Conservation (phyloP, 2,797 vertebrate species). For the Loriculus beryllinus region DNA sequence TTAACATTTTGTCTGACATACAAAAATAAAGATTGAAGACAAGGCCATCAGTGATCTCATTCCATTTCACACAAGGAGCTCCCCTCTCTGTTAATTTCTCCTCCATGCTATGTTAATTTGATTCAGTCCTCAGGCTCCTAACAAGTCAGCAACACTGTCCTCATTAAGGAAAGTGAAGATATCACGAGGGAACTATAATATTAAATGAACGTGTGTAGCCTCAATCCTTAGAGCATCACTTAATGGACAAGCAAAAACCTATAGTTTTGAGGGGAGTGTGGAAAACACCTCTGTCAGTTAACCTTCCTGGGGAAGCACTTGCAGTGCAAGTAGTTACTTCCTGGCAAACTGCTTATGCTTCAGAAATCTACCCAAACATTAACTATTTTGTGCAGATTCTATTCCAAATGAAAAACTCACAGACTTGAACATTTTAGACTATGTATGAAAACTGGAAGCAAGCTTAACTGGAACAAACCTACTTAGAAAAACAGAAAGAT, state of each 20-base stretch:
- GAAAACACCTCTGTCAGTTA: not conserved
- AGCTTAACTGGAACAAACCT: not conserved
- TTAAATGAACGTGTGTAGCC: not conserved
- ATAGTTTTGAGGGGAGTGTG: not conserved
- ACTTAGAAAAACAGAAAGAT: not conserved
- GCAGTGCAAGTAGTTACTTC: not conserved
- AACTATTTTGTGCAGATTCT: not conserved
- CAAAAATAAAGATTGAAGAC: constrained; percentile 1
- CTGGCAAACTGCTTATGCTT: not conserved
- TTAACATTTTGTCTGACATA: not conserved
- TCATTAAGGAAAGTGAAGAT: constrained; percentile 48
- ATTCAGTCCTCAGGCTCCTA: constrained; percentile 39
- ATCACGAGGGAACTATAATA: not conserved
- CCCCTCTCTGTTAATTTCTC: constrained; percentile 18
- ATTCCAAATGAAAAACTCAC: not conserved
- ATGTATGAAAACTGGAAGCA: not conserved
- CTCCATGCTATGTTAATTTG: constrained; percentile 30
- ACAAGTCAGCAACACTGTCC: constrained; percentile 39
- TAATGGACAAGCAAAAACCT: constrained; percentile 1
- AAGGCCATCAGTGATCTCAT: not conserved
- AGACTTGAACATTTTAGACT: not conserved
- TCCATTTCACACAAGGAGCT: constrained; percentile 1
- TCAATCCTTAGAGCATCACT: constrained; percentile 15
- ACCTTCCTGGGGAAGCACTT: not conserved
- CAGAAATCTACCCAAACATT: not conserved